Evolutionary conservation across 2,113 vertebrate species (phyloP).

Genomic region (Terrapene triunguis): DNA sequence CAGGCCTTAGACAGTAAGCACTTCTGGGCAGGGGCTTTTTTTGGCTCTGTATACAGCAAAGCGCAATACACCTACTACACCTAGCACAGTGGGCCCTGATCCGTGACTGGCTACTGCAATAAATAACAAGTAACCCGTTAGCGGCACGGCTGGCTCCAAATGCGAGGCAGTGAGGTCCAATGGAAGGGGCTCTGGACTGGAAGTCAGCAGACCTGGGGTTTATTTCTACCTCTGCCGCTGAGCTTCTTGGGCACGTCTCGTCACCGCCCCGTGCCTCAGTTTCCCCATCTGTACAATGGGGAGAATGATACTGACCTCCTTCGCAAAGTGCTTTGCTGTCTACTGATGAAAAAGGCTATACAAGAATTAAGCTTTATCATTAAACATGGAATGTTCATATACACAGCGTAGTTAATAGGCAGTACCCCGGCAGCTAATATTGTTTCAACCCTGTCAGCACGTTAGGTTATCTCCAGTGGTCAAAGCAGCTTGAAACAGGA

Average conservation of each 20-base stretch:
- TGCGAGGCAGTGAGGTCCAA: neutral
- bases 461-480: too few species aligned
- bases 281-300: neutral
- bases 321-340: too few species aligned
- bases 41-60: neutral
- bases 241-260: neutral
- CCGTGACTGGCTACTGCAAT: neutral
- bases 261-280: accelerated
- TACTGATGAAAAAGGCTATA: too few species aligned
- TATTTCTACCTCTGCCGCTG: neutral
- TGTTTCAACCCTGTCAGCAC: too few species aligned
- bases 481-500: too few species aligned
- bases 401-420: too few species aligned
- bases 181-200: neutral
- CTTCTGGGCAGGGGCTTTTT: neutral
- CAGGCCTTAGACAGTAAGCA: neutral
- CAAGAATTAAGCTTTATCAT: too few species aligned
- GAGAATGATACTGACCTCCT: too few species aligned
- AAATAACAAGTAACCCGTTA: neutral
- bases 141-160: neutral
- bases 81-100: neutral
- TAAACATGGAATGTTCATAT: too few species aligned
- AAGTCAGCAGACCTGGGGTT: neutral
- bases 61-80: too few species aligned
- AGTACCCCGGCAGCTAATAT: too few species aligned